Base-by-base conservation (phyloP, 2,888 invertebrate species). In the Nephrocerus scutellatus region DNA sequence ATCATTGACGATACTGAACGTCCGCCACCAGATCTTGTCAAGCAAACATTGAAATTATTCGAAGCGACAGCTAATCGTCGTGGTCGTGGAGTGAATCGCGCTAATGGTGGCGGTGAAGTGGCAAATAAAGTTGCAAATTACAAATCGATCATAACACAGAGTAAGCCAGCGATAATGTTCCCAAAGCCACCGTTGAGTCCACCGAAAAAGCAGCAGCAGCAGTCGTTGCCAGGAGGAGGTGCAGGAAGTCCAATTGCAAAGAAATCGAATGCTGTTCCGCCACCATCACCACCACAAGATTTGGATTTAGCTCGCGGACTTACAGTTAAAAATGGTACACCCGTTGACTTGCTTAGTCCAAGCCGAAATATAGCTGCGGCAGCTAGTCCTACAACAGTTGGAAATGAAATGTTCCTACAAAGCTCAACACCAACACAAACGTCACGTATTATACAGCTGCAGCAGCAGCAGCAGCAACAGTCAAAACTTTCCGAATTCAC, bases 11-110 rank as follows among this genome's bases (percentile, higher is more conserved):
- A 82, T 49, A 77, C 78, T 10, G 89, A 89, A 56, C 74, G 88
- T 32, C 92, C 92, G 3, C 90, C 91, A 13, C 83, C 84, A 2
- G 91, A 92, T 71, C 79, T 90, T 49, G 92, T 92, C 43, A 86
- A 85, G 55, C 82, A 87, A 44, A 83, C 88, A 10, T 76, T 89
- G 46, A 78, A 82, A 57, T 81, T 89, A 57, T 92, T 91, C 69
- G 91, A 92, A 63, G 74, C 74, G 29, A 72, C 75, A 2, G 77
- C 79, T 9, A 70, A 76, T 49, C 72, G 75, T 2, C 52, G 63
- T 6, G 43, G 68, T 42, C 66, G 79, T n/a, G 64, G 53, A 5
- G 40, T 55, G 43, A 68, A 46, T 54, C 71, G 56, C 53, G 63
- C 53, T 55, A 71, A 60, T 39, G 70, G 59, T 10, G 59, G 54